Evolutionary conservation across 92 coral and sea anemone genomes (phyloP).

Genomic region (Virgularia gustaviana): DNA sequence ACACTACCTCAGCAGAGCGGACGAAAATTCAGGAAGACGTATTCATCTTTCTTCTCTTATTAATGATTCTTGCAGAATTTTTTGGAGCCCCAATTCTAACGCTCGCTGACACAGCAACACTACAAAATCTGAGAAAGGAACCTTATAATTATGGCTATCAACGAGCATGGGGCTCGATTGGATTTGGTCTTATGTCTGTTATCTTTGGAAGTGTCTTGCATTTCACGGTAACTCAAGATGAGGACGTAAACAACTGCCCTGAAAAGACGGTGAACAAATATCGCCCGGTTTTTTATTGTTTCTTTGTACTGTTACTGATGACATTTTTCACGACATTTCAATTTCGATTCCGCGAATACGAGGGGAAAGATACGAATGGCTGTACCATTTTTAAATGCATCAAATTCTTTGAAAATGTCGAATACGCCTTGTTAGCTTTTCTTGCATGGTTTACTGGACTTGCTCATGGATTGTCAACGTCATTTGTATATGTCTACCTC

Average conservation of each 20-base stretch:
- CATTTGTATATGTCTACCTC: conserved; percentile 72
- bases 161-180: conserved; percentile 80
- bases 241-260: conserved; percentile 72
- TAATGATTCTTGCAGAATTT: conserved; percentile 73
- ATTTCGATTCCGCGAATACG: conserved; percentile 60
- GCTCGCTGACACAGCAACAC: conserved; percentile 78
- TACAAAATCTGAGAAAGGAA: conserved; percentile 76
- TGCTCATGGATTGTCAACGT: conserved; percentile 63
- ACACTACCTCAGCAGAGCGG: conserved; percentile 59
- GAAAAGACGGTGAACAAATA: conserved; percentile 75
- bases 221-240: conserved; percentile 61
- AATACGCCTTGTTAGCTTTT: conserved; percentile 61
- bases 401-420: conserved; percentile 61
- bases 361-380: conserved; percentile 51
- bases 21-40: conserved; percentile 51
- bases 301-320: conserved; percentile 68
- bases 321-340: conserved; percentile 78
- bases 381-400: conserved; percentile 68
- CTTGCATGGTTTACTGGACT: conserved; percentile 75
- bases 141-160: conserved; percentile 83
- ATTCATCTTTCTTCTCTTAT: conserved; percentile 60
- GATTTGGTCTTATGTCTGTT: conserved; percentile 82
- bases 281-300: conserved; percentile 87
- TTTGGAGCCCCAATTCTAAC: conserved; percentile 83
- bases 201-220: conserved; percentile 79